Evolutionary conservation across 2,113 vertebrate species (phyloP).

Genomic region (Prietella phreatophila): DNA sequence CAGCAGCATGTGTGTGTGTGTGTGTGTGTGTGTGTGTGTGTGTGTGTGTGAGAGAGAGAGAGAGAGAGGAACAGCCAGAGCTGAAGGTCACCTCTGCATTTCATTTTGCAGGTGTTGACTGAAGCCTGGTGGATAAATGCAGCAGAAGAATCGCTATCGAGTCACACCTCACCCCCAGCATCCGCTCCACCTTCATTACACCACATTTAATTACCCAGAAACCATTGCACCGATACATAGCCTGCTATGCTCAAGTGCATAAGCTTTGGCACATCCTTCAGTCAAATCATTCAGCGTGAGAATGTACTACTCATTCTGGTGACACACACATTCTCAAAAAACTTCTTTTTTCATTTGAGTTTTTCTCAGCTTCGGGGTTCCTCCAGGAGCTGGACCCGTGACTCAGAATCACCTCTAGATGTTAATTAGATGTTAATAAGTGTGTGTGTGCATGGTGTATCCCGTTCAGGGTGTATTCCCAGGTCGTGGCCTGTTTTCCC

Average conservation of each 20-base stretch:
- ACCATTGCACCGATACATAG: not conserved
- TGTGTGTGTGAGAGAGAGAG: no score
- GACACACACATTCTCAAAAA: no score
- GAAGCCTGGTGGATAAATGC: not conserved
- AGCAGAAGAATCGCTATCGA: not conserved
- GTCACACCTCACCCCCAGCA: not conserved
- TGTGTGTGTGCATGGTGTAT: not conserved
- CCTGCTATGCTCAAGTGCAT: not conserved
- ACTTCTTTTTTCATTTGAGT: no score
- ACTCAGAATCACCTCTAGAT: not conserved
- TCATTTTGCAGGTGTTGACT: conserved; percentile 8
- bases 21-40: conserved; percentile 11
- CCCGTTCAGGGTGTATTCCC: not conserved
- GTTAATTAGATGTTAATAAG: not conserved
- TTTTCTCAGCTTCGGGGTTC: no score
- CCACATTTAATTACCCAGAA: not conserved
- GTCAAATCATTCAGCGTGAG: no score
- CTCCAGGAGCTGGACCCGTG: no score
- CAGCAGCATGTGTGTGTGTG: not conserved
- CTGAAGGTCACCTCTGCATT: conserved; percentile 29
- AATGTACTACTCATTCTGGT: no score
- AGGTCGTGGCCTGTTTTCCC: not conserved
- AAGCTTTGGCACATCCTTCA: not conserved
- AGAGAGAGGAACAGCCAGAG: not conserved
- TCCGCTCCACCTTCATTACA: not conserved